Percentiles rank a stretch among this genome's conserved stretches.
Conservation (phyloP, 37 sponge, comb jelly and placozoan genomes). For the Agelas oroides region DNA sequence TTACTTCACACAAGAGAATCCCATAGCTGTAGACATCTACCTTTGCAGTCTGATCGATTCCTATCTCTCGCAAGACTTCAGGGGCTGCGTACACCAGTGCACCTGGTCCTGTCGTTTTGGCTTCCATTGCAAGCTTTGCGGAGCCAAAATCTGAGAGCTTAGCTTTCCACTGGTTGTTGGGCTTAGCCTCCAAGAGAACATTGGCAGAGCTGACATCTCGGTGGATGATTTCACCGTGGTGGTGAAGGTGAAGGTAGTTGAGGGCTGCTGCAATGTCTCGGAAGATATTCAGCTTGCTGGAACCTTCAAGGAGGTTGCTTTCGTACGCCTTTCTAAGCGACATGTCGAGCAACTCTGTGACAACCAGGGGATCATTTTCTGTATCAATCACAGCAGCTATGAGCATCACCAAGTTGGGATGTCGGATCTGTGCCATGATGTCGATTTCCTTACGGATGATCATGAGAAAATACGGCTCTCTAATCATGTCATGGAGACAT, state of each 20-base stretch:
- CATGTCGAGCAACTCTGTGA: conserved; percentile 78
- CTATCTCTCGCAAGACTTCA: conserved; percentile 6
- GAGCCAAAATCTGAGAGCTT: conserved; percentile 84
- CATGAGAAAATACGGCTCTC: not conserved
- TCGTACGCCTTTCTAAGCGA: conserved; percentile 53
- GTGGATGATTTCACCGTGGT: conserved; percentile 66
- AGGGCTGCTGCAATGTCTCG: conserved; percentile 67
- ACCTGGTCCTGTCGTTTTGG: conserved; percentile 53
- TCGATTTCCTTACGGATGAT: conserved; percentile 56
- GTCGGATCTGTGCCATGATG: conserved; percentile 50
- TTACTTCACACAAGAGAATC: conserved; percentile 56
- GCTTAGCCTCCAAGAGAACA: conserved; percentile 47
- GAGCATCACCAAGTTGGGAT: conserved; percentile 75
- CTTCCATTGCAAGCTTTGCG: conserved; percentile 58
- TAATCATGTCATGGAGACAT: conserved; percentile 37
- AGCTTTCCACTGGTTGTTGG: conserved; percentile 49
- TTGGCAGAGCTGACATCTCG: conserved; percentile 83
- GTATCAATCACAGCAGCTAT: conserved; percentile 58
- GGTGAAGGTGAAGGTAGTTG: conserved; percentile 69
- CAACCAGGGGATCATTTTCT: conserved; percentile 47
- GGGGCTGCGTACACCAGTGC: conserved; percentile 71
- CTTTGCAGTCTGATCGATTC: conserved; percentile 50
- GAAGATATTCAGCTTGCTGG: conserved; percentile 6
- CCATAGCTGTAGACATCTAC: conserved; percentile 79
- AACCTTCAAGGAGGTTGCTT: not conserved